A percentile compares a stretch with the other conserved stretches of the same genome.
Evolutionary conservation across 2,888 invertebrate species (phyloP).

Genomic region (Pelosia muscerda): DNA sequence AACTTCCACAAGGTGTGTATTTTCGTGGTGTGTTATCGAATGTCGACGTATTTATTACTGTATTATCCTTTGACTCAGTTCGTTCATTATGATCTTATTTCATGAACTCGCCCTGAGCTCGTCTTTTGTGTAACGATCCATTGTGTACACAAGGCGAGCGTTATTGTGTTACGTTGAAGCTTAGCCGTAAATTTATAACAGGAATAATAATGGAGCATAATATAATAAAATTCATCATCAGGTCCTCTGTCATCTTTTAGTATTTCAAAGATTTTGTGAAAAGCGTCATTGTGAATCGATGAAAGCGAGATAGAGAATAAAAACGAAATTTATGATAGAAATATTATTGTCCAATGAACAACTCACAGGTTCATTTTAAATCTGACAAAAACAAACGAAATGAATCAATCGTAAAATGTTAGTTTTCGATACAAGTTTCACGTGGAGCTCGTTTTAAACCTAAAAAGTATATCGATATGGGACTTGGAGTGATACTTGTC

Average conservation of each 20-base stretch:
- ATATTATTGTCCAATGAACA: background rate
- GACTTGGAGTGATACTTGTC: background rate
- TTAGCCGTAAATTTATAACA: background rate
- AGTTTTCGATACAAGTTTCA: background rate
- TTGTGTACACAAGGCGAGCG: background rate
- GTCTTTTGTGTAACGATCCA: background rate
- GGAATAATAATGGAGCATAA: background rate
- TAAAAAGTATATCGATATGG: background rate
- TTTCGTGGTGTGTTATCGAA: background rate
- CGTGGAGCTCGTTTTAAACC: background rate
- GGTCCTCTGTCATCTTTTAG: background rate
- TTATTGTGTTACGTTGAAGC: background rate
- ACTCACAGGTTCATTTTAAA: background rate
- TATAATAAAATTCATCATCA: background rate
- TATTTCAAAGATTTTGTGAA: background rate
- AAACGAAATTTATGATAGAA: background rate
- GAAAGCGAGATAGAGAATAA: background rate
- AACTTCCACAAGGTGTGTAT: background rate
- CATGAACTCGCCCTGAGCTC: conserved; percentile 1
- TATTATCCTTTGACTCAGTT: background rate
- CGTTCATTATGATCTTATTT: conserved; percentile 1
- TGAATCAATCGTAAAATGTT: background rate
- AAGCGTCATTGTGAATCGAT: background rate
- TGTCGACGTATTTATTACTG: background rate
- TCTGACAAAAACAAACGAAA: background rate